Evolutionary conservation across 2,113 vertebrate genomes (phyloP).

Genomic region (Oreotragus oreotragus): DNA sequence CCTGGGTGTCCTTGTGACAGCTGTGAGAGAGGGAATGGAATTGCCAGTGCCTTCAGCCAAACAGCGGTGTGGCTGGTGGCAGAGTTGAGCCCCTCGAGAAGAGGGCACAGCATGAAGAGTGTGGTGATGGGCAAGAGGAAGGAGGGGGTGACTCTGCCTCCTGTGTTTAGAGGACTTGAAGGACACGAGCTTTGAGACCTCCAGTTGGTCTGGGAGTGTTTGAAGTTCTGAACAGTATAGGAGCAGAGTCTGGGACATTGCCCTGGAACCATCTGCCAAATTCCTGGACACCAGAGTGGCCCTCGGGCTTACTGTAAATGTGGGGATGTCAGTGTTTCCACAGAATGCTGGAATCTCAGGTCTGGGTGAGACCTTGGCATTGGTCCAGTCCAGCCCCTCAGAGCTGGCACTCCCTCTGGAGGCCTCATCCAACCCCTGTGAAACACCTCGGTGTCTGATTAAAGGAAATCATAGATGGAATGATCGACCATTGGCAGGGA

Average conservation of each 20-base stretch:
- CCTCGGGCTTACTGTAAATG: not conserved
- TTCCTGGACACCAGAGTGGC: not conserved
- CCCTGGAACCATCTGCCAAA: not conserved
- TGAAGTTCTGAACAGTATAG: not conserved
- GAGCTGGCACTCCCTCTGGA: not conserved
- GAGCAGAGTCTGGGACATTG: not conserved
- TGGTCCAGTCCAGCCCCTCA: not conserved
- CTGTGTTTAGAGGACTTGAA: not conserved
- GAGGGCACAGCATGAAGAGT: not conserved
- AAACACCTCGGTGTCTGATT: not conserved
- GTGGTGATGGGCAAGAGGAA: not conserved
- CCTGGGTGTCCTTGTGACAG: not conserved
- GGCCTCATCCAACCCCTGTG: not conserved
- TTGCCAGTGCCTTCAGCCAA: not conserved
- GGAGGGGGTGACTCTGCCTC: not conserved
- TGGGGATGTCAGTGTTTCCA: not conserved
- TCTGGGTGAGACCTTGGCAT: not conserved
- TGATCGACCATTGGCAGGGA: not conserved
- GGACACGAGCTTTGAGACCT: not conserved
- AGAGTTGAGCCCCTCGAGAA: conserved; percentile 44
- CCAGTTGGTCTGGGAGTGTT: not conserved
- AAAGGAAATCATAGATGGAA: not conserved
- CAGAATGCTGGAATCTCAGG: not conserved
- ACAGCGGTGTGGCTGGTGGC: not conserved
- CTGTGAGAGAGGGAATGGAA: not conserved